These are phyloP conservation scores for Megalurothrips usitatus DNA, from an alignment of 2,888 invertebrate genomes.

Conservation along the genomic window DNA sequence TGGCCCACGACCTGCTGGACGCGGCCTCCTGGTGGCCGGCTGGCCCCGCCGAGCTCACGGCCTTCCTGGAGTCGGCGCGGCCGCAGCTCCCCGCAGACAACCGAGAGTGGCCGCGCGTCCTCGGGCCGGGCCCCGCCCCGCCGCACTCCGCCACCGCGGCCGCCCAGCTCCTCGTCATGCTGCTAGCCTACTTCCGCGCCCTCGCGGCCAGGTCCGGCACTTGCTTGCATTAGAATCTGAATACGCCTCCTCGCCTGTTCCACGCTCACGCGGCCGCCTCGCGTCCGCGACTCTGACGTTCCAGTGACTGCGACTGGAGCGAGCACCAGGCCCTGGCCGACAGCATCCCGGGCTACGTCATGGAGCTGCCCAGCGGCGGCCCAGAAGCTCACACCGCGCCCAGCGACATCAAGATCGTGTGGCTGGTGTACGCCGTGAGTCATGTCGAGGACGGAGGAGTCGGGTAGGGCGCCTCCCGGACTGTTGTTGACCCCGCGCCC, in stretches of 20 bases:
- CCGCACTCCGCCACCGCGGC: neutral
- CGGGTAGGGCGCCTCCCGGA: no score
- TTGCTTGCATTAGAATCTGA: no score
- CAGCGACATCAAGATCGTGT: neutral
- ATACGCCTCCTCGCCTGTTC: no score
- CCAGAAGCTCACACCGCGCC: neutral
- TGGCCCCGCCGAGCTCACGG: neutral
- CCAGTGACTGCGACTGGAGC: neutral
- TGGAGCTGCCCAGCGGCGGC: neutral
- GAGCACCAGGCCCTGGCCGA: neutral
- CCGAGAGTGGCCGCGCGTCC: neutral
- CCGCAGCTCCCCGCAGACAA: neutral
- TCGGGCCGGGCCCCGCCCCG: neutral
- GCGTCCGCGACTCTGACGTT: no score
- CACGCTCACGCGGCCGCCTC: no score
- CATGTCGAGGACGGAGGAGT: no score
- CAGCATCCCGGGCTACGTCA: neutral
- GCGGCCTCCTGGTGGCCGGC: neutral
- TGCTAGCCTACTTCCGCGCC: neutral
- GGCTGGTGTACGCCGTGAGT: neutral
- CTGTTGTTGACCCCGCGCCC: no score
- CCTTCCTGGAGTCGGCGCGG: neutral
- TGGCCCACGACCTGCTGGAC: constrained; percentile 4
- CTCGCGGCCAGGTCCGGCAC: neutral
- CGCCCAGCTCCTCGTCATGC: neutral